These are phyloP conservation scores for Drosophila paucipuncta DNA, from an alignment of 2,888 invertebrate species.

Conservation along the genomic window DNA sequence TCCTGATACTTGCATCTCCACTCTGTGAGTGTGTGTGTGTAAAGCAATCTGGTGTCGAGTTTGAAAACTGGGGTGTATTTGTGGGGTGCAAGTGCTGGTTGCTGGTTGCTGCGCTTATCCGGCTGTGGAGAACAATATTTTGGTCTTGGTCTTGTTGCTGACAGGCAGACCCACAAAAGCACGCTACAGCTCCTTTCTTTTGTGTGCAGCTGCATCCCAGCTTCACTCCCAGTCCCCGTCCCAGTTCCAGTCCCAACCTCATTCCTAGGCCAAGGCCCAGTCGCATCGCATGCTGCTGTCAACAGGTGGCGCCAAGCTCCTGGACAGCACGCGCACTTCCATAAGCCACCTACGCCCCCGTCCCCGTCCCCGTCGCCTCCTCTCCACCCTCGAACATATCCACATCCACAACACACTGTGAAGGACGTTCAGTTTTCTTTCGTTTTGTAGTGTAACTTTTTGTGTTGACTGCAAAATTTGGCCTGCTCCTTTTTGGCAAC, in stretches of 20 bases:
- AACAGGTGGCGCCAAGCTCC: conserved; percentile 71
- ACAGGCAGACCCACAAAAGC: conserved; percentile 3
- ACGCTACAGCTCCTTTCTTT: conserved; percentile 53
- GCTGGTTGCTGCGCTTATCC: conserved; percentile 8
- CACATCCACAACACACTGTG: conserved; percentile 37
- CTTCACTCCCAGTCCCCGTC: conserved; percentile 6
- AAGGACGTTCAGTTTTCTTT: conserved; percentile 74
- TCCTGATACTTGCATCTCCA: conserved; percentile 38
- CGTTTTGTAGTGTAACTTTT: conserved; percentile 68
- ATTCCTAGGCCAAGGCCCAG: conserved; percentile 7
- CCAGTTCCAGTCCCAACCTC: background rate
- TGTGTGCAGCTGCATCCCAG: conserved; percentile 37
- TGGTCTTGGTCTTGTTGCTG: conserved; percentile 54
- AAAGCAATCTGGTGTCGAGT: background rate
- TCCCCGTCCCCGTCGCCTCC: background rate
- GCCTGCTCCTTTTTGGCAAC: conserved; percentile 58
- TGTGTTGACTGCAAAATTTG: conserved; percentile 60
- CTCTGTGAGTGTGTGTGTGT: background rate
- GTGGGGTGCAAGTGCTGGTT: conserved; percentile 5
- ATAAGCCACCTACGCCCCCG: conserved; percentile 34
- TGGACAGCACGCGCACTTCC: conserved; percentile 58
- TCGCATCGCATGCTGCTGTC: conserved; percentile 20
- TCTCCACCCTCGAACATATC: background rate
- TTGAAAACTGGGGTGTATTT: conserved; percentile 2
- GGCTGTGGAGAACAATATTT: conserved; percentile 22